A percentile compares a stretch with the other conserved stretches of the same genome.
Evolutionary conservation across 1,140 invertebrate genomes (phyloP).

Genomic region (Onthophagus taurus): DNA sequence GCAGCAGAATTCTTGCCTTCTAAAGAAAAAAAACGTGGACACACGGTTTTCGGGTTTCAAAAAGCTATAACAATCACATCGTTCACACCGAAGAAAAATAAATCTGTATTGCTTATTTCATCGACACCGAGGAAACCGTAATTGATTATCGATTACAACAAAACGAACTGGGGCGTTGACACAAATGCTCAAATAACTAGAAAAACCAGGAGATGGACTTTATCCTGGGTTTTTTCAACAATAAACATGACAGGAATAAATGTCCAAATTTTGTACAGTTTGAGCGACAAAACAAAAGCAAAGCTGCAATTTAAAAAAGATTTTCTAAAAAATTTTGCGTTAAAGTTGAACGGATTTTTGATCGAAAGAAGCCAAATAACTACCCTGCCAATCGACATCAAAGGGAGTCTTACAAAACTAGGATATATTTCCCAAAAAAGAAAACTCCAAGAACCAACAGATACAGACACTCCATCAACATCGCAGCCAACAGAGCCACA

Average conservation of each 20-base stretch:
- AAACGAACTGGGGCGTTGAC: neutral
- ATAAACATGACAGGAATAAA: neutral
- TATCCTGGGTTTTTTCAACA: constrained; percentile 1
- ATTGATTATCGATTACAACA: neutral
- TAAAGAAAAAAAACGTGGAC: neutral
- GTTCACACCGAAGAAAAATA: neutral
- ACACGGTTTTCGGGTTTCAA: constrained; percentile 1
- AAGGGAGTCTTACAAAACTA: neutral
- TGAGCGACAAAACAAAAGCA: neutral
- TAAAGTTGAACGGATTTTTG: neutral
- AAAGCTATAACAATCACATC: neutral
- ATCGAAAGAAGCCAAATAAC: too few relatives aligned
- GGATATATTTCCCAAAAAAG: constrained; percentile 1
- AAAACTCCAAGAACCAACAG: neutral
- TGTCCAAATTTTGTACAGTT: neutral
- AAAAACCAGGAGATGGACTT: neutral
- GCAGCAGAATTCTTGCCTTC: neutral
- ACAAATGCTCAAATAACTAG: neutral
- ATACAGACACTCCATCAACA: too few relatives aligned
- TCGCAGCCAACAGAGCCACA: too few relatives aligned
- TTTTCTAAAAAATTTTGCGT: neutral
- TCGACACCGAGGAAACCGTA: neutral
- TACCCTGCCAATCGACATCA: neutral
- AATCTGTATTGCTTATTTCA: neutral
- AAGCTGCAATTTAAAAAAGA: neutral